Percentiles rank a stretch among this genome's conserved stretches.
phyloP scores from a whole-genome alignment of 2,888 invertebrate species.

The Napeogenes inachia region DNA sequence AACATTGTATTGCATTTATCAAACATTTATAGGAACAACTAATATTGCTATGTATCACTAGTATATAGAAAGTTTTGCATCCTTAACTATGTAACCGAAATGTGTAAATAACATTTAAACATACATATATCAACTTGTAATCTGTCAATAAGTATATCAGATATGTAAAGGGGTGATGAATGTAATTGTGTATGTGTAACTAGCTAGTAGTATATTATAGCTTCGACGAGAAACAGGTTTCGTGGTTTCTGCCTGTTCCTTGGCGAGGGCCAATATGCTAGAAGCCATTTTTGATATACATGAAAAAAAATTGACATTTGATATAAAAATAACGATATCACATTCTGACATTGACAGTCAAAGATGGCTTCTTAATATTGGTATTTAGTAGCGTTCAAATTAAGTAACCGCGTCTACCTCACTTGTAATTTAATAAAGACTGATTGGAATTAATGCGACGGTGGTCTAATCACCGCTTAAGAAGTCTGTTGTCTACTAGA shows the following conservation, averaged over 20 bases:
- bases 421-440: conserved; percentile 65
- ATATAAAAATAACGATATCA: not conserved
- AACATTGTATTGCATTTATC: conserved; percentile 1
- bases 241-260: conserved; percentile 26
- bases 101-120: not conserved
- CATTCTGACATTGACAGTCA: conserved; percentile 7
- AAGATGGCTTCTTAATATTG: conserved; percentile 28
- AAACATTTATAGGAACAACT: no score
- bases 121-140: conserved; percentile 11
- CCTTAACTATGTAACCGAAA: not conserved
- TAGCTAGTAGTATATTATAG: conserved; percentile 57
- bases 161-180: conserved; percentile 44
- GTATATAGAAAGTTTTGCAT: no score
- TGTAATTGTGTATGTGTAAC: conserved; percentile 50
- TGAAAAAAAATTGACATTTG: not conserved
- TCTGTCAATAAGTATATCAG: conserved; percentile 6
- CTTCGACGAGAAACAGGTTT: conserved; percentile 19
- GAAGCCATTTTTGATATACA: conserved; percentile 30
- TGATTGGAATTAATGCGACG: conserved; percentile 61
- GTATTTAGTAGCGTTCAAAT: conserved; percentile 50
- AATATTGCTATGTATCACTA: no score
- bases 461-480: conserved; percentile 72
- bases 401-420: conserved; percentile 66
- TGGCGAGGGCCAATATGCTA: conserved; percentile 33
- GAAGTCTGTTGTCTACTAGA: conserved; percentile 69